Evolutionary conservation across 2,797 vertebrate genomes (phyloP), one percentile per base, ranked within the genome.

Genomic region (Coreius guichenoti): DNA sequence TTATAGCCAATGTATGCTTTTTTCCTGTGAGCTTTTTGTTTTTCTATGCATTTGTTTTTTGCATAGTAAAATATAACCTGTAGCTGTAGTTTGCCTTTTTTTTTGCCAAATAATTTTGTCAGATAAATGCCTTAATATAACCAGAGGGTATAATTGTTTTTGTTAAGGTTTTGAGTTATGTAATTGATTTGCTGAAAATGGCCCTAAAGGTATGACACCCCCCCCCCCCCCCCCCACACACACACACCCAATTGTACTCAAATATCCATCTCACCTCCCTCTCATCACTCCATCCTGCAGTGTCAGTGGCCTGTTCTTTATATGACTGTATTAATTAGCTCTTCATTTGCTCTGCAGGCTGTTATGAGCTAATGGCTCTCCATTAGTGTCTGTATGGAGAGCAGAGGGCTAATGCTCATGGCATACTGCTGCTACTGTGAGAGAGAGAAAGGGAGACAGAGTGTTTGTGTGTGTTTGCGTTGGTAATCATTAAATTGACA

Each of bases 291-390:
- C 29, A 45, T 78, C 45, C 26, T 23, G 49, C 23, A 16, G 45
- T 65, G 45, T 13, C 68, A 65, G n/a, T 45, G 54, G 16, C 21
- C 54, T 69, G 68, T 36, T 49, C 47, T 26, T 56, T 54, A 45
- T 80, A 56, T 81, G 56, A 54, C 80, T 73, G 58, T 26, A 65
- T 51, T 86, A 81, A 75, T 80, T 81, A 86, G 84, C 69, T 73
- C 54, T 63, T 69, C 23, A 75, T 73, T 70, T 72, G 70, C 49
- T 85, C 69, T 77, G 19, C 69, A 70, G 51, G 31, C 69, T 36
- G 43, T 88, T 83, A 80, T 82, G 68, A 83, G 69, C 70, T 80
- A 83, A 83, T 80, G 82, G 31, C 33, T 76, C 51, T 80, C 68
- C 76, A 83, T 89, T 87, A 89, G 73, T 70, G 67, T 74, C 36